A percentile compares a stretch with the other conserved stretches of the same genome.
phyloP scores from a whole-genome alignment of 2,113 vertebrate genomes.

The Myotis brandtii region DNA sequence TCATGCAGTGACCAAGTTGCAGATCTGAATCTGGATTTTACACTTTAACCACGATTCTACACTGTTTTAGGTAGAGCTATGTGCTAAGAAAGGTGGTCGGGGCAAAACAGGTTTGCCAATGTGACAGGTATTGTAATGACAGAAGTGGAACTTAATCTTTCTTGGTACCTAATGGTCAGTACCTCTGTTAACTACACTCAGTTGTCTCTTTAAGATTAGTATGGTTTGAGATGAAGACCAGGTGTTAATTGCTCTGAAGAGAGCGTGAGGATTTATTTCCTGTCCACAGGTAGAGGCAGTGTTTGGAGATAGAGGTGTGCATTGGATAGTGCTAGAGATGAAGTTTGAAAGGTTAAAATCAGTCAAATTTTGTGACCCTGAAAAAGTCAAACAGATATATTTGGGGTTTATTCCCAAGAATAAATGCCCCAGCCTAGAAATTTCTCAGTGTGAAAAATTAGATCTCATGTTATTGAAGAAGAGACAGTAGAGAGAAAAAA shows the following conservation, averaged over 20 bases:
- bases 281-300: not conserved
- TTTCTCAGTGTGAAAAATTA: not conserved
- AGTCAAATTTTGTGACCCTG: not conserved
- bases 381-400: not conserved
- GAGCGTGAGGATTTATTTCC: not conserved
- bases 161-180: not conserved
- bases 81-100: not conserved
- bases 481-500: not conserved
- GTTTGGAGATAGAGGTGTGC: not conserved
- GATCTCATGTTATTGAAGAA: not conserved
- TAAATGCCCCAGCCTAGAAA: not conserved
- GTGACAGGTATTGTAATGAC: not conserved
- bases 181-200: not conserved
- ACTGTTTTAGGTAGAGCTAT: not conserved
- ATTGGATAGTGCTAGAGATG: not conserved
- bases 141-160: not conserved
- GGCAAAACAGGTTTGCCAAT: not conserved
- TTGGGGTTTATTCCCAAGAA: slow-evolving; percentile 14
- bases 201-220: not conserved
- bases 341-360: not conserved
- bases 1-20: not conserved
- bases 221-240: not conserved
- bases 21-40: not conserved
- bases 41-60: accelerated
- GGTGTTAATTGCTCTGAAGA: not conserved